These are phyloP conservation scores for Quadriops clusia DNA, from an alignment of 2,888 invertebrate species.

Conservation along the genomic window DNA sequence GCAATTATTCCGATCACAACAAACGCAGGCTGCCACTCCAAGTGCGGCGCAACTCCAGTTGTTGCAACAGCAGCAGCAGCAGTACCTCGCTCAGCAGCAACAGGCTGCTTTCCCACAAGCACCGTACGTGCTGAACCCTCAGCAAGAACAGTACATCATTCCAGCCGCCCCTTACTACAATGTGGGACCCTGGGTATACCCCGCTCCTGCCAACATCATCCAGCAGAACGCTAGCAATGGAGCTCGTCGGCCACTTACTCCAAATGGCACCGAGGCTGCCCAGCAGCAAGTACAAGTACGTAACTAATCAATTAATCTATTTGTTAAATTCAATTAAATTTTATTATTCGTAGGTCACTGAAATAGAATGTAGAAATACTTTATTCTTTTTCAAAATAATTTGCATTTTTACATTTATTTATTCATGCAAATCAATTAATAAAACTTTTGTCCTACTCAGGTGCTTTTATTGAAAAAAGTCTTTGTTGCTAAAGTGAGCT, in stretches of 20 bases:
- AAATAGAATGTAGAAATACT: no score
- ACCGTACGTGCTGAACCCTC: conserved; percentile 77
- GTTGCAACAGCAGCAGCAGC: conserved; percentile 62
- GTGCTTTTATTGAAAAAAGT: no score
- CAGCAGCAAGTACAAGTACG: conserved; percentile 43
- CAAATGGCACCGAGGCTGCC: conserved; percentile 54
- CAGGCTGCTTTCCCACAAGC: conserved; percentile 66
- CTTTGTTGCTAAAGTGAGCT: no score
- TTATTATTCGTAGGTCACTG: no score
- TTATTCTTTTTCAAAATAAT: no score
- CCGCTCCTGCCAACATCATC: conserved; percentile 51
- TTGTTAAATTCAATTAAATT: no score
- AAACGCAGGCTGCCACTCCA: conserved; percentile 56
- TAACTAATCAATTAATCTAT: no score
- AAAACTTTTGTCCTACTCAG: no score
- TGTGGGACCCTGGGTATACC: conserved; percentile 89
- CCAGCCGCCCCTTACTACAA: conserved; percentile 84
- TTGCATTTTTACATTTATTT: no score
- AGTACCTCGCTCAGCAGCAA: conserved; percentile 60
- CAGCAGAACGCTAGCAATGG: conserved; percentile 51
- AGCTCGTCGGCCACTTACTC: conserved; percentile 68
- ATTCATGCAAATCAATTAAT: no score
- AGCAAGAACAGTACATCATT: conserved; percentile 62
- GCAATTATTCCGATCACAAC: conserved; percentile 85
- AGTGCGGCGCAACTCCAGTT: conserved; percentile 58